These are phyloP conservation scores for Stratiolaelaps scimitus DNA, from an alignment of 1,140 invertebrate species.

Conservation along the genomic window DNA sequence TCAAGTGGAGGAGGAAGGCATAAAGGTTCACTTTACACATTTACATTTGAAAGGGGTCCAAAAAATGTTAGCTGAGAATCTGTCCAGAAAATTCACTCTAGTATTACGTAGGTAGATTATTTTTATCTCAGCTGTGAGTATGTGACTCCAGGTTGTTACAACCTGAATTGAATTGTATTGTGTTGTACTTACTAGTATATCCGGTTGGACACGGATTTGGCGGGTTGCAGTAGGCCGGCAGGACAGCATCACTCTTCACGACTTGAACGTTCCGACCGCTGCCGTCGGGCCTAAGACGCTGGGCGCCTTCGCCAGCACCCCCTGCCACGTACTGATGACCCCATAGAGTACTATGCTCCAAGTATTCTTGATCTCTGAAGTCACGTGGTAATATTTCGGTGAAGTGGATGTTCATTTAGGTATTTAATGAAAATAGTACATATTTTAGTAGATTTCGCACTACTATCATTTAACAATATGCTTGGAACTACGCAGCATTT, in stretches of 20 bases:
- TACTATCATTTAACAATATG: too few relatives aligned
- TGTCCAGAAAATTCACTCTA: too few relatives aligned
- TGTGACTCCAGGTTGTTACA: background rate
- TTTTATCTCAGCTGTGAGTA: background rate
- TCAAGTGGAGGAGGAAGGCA: too few relatives aligned
- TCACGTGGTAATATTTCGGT: background rate
- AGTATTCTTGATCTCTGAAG: constrained; percentile 66
- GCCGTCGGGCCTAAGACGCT: constrained; percentile 52
- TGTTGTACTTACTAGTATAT: constrained; percentile 43
- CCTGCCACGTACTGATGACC: constrained; percentile 65
- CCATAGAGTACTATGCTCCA: constrained; percentile 73
- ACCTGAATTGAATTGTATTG: background rate
- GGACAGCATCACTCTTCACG: constrained; percentile 73
- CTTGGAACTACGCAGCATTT: too few relatives aligned
- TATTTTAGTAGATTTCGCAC: too few relatives aligned
- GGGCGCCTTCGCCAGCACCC: constrained; percentile 59
- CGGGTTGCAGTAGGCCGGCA: constrained; percentile 96
- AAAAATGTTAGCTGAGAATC: too few relatives aligned
- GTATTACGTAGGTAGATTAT: background rate
- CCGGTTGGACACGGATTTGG: constrained; percentile 87
- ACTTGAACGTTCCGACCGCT: constrained; percentile 51
- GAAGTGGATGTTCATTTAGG: background rate
- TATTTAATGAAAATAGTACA: too few relatives aligned
- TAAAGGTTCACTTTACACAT: too few relatives aligned
- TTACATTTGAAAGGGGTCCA: too few relatives aligned